Conservation (phyloP, 2,888 invertebrate genomes). For the Nomada ruficornis region DNA sequence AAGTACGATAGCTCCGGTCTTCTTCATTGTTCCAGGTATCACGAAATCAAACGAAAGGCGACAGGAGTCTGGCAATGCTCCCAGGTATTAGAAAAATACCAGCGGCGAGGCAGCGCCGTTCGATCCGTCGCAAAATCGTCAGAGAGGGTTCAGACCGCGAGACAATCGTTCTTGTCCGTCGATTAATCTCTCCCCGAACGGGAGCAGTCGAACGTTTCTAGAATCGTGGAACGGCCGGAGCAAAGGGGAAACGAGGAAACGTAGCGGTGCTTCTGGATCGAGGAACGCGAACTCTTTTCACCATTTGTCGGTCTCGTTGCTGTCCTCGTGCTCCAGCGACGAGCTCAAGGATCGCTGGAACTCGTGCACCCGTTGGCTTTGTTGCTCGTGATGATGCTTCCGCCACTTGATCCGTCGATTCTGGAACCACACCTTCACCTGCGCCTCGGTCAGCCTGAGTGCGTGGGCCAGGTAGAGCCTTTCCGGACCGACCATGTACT, state of each 20-base stretch:
- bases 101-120: neutral
- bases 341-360: slow-evolving; percentile 81
- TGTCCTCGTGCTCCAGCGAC: slow-evolving; percentile 84
- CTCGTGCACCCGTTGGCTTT: slow-evolving; percentile 92
- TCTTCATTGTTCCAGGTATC: neutral
- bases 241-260: slow-evolving; percentile 37
- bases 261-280: slow-evolving; percentile 42
- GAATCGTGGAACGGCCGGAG: slow-evolving; percentile 38
- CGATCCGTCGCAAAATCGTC: neutral
- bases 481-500: slow-evolving; percentile 99
- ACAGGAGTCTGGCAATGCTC: too few species aligned
- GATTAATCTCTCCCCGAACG: slow-evolving; percentile 4
- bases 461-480: slow-evolving; percentile 95
- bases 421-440: slow-evolving; percentile 89
- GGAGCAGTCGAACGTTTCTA: slow-evolving; percentile 28
- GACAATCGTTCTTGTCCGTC: slow-evolving; percentile 7
- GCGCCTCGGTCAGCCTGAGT: slow-evolving; percentile 94
- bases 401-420: slow-evolving; percentile 98
- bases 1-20: neutral
- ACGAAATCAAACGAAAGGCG: neutral
- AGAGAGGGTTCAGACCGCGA: neutral
- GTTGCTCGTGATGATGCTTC: slow-evolving; percentile 96
- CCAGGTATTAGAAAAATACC: neutral
- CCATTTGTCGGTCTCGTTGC: slow-evolving; percentile 85
- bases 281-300: slow-evolving; percentile 66